These are phyloP conservation scores for Eristalis tenax DNA, from an alignment of 2,888 invertebrate genomes.

Conservation along the genomic window DNA sequence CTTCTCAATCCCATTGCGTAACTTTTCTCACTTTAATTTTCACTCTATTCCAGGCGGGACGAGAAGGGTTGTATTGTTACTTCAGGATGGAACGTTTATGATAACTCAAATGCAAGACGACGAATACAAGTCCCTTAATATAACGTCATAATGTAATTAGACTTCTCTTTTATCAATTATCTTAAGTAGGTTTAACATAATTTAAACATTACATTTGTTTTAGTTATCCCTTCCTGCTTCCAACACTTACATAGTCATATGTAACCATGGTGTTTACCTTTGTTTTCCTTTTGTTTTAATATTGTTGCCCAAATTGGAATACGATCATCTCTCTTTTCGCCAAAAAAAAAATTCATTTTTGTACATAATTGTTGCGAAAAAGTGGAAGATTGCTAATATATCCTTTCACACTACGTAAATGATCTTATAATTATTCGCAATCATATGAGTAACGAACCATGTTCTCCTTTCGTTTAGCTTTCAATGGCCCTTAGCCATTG, in stretches of 20 bases:
- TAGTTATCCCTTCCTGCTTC: constrained; percentile 49
- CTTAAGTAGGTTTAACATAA: constrained; percentile 69
- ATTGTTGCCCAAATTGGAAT: neutral
- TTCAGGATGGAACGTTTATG: constrained; percentile 92
- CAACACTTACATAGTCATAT: constrained; percentile 23
- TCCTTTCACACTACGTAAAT: constrained; percentile 24
- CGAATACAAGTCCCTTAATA: constrained; percentile 84
- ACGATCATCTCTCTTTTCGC: constrained; percentile 16
- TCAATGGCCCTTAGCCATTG: constrained; percentile 20
- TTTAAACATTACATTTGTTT: constrained; percentile 64
- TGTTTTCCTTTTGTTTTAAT: constrained; percentile 43
- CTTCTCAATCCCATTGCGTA: neutral
- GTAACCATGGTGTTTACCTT: neutral
- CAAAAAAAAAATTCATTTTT: constrained; percentile 43
- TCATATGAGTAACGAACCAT: constrained; percentile 44
- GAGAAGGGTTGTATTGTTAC: constrained; percentile 89
- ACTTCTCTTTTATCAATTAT: constrained; percentile 67
- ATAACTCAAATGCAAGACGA: constrained; percentile 94
- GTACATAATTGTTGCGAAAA: constrained; percentile 61
- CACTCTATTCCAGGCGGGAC: constrained; percentile 85
- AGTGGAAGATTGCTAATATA: constrained; percentile 7
- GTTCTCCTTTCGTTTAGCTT: constrained; percentile 18
- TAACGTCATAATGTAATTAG: constrained; percentile 77
- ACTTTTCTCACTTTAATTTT: constrained; percentile 2
- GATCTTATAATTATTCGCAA: constrained; percentile 30